Conservation (phyloP, 64 coral and sea anemone genomes). For the Porites lutea region DNA sequence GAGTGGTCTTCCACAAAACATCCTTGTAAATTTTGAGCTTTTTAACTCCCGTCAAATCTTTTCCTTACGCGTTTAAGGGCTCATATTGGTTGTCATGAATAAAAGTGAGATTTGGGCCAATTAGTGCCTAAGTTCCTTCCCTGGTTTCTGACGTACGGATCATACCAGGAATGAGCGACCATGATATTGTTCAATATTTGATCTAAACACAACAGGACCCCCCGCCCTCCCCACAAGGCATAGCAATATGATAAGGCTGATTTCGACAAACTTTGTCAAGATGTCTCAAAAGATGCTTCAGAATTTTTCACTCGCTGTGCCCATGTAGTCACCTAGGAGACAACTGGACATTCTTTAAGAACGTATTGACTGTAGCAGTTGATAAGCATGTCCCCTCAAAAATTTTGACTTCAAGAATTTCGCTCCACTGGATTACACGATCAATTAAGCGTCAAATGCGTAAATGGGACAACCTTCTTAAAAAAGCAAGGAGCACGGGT, state of each 20-base stretch:
- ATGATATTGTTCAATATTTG: constrained; percentile 15
- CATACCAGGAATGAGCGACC: not conserved
- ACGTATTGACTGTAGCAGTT: constrained; percentile 43
- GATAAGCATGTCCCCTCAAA: constrained; percentile 57
- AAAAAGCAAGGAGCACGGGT: constrained; percentile 35
- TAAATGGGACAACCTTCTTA: constrained; percentile 53
- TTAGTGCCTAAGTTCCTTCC: not conserved
- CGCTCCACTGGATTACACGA: constrained; percentile 45
- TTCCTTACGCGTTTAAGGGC: too few species aligned
- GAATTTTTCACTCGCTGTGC: constrained; percentile 52
- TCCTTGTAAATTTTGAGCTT: too few species aligned
- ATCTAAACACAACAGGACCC: constrained; percentile 22
- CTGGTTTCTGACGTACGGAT: constrained; percentile 1
- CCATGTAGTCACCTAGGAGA: constrained; percentile 13
- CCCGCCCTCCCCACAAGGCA: constrained; percentile 52
- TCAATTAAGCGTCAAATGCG: constrained; percentile 70
- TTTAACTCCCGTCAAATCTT: too few species aligned
- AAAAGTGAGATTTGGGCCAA: too few species aligned
- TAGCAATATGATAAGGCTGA: constrained; percentile 50
- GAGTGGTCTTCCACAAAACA: too few species aligned
- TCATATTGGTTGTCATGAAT: too few species aligned
- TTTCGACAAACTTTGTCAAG: not conserved
- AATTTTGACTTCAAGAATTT: constrained; percentile 53
- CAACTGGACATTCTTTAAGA: constrained; percentile 68
- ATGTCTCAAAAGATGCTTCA: not conserved